Base-by-base conservation (phyloP, 2,888 invertebrate species). In the Athripsodes cinereus region DNA sequence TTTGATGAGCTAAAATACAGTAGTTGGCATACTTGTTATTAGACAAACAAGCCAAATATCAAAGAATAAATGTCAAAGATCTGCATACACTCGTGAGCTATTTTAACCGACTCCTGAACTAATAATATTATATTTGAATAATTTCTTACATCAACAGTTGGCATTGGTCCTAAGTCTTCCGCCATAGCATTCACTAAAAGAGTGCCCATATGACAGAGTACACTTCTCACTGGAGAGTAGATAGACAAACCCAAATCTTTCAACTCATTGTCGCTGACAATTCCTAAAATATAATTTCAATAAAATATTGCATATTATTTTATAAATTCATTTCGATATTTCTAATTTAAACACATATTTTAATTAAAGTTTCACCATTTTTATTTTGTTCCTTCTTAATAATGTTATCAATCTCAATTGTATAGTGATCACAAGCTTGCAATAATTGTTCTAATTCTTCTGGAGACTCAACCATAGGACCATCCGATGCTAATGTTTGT, bases 181-280 rank as follows among this genome's bases (percentile, higher is more conserved):
- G 71, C 60, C 10, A 78, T 60, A 18, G 73, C 44, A 16, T 72
- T 71, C 0, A 70, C 67, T 51, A 75, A 74, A 5, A 74, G 57
- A 1, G 74, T 74, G 0, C 72, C 72, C 66, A 74, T 75, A 3
- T 67, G 68, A 0, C 74, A 72, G 34, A 79, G 64, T 0, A 72
- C 62, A 6, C 73, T 74, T 0, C 74, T 65, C 0, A 78, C 67
- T 0, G 78, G 76, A 2, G 72, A 72, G 66, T 74, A 75, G n/a
- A 72, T 71, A 0, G 74, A 74, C 0, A 71, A 66, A 0, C 74
- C 75, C 11, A 77, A 66, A 6, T 75, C 74, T 0, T 67, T 66
- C 1, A 74, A 51, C 0, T 69, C 70, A 16, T 34, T 50, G 8
- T 62, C 60, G 1, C 56, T 48, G 2, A 63, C 59, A 11, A 20